phyloP scores from a whole-genome alignment of 2,888 invertebrate species.

The Nomada hirtipes region DNA sequence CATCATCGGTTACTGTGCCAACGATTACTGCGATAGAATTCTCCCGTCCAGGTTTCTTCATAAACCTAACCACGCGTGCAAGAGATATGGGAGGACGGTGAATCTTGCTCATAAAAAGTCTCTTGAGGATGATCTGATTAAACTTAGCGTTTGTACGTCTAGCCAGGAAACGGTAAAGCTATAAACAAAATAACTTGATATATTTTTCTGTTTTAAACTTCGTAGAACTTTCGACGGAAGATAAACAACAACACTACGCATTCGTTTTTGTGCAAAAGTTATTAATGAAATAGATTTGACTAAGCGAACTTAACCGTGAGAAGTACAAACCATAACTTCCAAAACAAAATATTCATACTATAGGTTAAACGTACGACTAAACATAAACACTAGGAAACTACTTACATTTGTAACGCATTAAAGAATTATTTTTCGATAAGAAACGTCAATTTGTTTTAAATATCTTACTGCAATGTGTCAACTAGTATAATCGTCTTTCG shows the following conservation, averaged over 20 bases:
- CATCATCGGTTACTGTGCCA: conserved; percentile 97
- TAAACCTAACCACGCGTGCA: conserved; percentile 93
- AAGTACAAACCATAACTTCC: no score
- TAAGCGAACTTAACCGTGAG: no score
- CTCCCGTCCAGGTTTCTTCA: conserved; percentile 95
- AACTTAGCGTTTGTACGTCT: conserved; percentile 98
- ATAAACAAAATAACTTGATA: conserved; percentile 66
- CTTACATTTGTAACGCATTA: not conserved
- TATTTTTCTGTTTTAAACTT: no score
- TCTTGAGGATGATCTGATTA: conserved; percentile 96
- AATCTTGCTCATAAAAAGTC: conserved; percentile 99
- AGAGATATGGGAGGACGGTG: conserved; percentile 97
- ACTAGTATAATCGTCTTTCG: conserved; percentile 74
- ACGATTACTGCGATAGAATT: conserved; percentile 96
- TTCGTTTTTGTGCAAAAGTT: no score
- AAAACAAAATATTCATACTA: not conserved
- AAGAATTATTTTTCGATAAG: not conserved
- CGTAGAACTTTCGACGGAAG: no score
- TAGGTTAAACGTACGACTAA: not conserved
- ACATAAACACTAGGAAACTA: not conserved
- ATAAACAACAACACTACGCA: no score
- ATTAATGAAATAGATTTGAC: no score
- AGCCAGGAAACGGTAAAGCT: conserved; percentile 99
- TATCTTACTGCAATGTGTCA: conserved; percentile 70
- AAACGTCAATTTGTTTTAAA: not conserved